Percentiles rank a stretch among this genome's conserved stretches.
These are phyloP conservation scores for Pelosia muscerda DNA, from an alignment of 2,888 invertebrate genomes.

Conservation along the genomic window DNA sequence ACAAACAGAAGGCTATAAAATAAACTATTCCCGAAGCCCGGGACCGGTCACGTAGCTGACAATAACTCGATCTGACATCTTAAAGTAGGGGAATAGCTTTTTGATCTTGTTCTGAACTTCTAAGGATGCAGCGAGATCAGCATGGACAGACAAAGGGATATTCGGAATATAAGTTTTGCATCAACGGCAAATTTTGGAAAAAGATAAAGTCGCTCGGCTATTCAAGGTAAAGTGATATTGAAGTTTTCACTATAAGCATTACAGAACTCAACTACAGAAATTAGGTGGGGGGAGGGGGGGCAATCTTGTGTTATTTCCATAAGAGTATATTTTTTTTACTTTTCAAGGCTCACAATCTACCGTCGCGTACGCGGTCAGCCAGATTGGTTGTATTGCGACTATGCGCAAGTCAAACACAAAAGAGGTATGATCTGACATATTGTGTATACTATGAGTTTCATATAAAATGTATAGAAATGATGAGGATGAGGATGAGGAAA, in stretches of 20 bases:
- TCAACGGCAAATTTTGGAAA: conserved; percentile 32
- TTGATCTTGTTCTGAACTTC: conserved; percentile 72
- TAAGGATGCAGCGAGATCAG: conserved; percentile 43
- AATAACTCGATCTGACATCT: conserved; percentile 78
- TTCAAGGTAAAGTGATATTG: neutral
- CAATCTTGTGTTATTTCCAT: too few species aligned
- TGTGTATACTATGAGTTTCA: too few species aligned
- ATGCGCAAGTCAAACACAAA: too few species aligned
- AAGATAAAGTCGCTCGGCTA: conserved; percentile 18
- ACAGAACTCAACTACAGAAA: neutral
- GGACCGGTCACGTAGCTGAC: conserved; percentile 75
- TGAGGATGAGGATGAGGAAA: neutral
- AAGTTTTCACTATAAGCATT: neutral
- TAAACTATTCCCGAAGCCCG: conserved; percentile 59
- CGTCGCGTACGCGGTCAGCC: too few species aligned
- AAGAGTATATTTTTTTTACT: too few species aligned
- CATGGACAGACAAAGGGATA: conserved; percentile 48
- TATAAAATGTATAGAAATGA: neutral
- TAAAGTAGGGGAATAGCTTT: conserved; percentile 73
- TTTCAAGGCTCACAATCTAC: too few species aligned
- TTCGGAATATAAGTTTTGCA: conserved; percentile 35
- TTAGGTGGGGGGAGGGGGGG: neutral
- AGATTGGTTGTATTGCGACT: too few species aligned
- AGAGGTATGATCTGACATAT: too few species aligned
- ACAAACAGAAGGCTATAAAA: conserved; percentile 56